Evolutionary conservation across 1,140 invertebrate species (phyloP).

Genomic region (Drosophila teissieri): DNA sequence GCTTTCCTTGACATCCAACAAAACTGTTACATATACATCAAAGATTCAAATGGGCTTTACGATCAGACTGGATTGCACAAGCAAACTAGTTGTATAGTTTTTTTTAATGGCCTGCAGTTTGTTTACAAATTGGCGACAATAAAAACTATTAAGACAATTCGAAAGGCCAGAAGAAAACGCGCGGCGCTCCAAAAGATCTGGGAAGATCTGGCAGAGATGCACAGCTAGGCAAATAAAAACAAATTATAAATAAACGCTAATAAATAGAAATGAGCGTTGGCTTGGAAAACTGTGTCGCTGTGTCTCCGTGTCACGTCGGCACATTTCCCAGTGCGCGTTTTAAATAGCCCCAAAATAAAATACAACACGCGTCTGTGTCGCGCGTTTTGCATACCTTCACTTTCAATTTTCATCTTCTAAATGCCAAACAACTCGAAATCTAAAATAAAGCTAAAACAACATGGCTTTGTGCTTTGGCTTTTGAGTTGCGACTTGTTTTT

Average conservation of each 20-base stretch:
- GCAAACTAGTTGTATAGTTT: slow-evolving; percentile 31
- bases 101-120: slow-evolving; percentile 69
- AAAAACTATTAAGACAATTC: slow-evolving; percentile 72
- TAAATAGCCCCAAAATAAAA: slow-evolving; percentile 37
- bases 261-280: slow-evolving; percentile 56
- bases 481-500: not conserved
- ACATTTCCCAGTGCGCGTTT: slow-evolving; percentile 54
- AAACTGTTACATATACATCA: slow-evolving; percentile 25
- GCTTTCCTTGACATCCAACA: slow-evolving; percentile 68
- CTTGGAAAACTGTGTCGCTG: slow-evolving; percentile 77
- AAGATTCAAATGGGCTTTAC: slow-evolving; percentile 16
- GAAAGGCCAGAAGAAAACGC: slow-evolving; percentile 26
- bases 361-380: slow-evolving; percentile 40
- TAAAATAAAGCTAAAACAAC: slow-evolving; percentile 14
- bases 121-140: slow-evolving; percentile 82
- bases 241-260: slow-evolving; percentile 82
- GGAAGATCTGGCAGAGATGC: not conserved
- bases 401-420: slow-evolving; percentile 29
- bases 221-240: slow-evolving; percentile 61
- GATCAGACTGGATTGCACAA: slow-evolving; percentile 61
- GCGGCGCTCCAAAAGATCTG: slow-evolving; percentile 10
- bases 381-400: slow-evolving; percentile 46
- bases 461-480: not conserved
- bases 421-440: slow-evolving; percentile 37
- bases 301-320: slow-evolving; percentile 71